These are phyloP conservation scores for Loripinus fragilis DNA, from an alignment of 2,888 invertebrate genomes.

Conservation along the genomic window DNA sequence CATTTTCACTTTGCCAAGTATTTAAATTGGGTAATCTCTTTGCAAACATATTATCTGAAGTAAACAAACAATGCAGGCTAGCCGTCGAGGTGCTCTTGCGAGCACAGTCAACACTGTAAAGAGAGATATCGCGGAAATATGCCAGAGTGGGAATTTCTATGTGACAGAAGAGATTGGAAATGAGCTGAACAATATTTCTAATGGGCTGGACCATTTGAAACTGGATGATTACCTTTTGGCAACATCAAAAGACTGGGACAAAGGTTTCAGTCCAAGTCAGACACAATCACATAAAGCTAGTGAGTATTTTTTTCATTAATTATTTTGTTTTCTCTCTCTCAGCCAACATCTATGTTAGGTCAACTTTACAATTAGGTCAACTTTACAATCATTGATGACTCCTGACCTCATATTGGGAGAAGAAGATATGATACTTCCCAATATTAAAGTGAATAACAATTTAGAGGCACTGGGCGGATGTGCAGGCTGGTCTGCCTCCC, in stretches of 20 bases:
- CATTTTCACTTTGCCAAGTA: neutral
- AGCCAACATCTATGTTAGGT: no score
- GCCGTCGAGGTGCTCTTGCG: slow-evolving; percentile 45
- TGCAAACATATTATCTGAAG: slow-evolving; percentile 6
- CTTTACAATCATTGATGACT: no score
- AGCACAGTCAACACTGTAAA: slow-evolving; percentile 56
- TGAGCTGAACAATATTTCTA: slow-evolving; percentile 75
- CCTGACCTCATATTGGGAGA: no score
- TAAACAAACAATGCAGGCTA: slow-evolving; percentile 42
- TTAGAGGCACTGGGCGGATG: no score
- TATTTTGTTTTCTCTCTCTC: no score
- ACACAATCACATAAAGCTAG: slow-evolving; percentile 51
- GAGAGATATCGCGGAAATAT: slow-evolving; percentile 68
- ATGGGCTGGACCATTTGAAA: slow-evolving; percentile 79
- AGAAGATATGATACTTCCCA: no score
- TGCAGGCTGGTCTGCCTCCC: no score
- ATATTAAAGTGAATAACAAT: no score
- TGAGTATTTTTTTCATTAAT: slow-evolving; percentile 29
- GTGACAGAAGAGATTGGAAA: slow-evolving; percentile 79
- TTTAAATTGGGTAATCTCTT: neutral
- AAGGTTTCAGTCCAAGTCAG: slow-evolving; percentile 60
- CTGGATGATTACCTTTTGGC: slow-evolving; percentile 77
- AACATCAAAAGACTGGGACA: slow-evolving; percentile 73
- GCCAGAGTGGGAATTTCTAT: slow-evolving; percentile 77
- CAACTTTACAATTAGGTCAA: no score